Conservation (phyloP, 2,797 vertebrate genomes). For the Oophaga sylvatica region DNA sequence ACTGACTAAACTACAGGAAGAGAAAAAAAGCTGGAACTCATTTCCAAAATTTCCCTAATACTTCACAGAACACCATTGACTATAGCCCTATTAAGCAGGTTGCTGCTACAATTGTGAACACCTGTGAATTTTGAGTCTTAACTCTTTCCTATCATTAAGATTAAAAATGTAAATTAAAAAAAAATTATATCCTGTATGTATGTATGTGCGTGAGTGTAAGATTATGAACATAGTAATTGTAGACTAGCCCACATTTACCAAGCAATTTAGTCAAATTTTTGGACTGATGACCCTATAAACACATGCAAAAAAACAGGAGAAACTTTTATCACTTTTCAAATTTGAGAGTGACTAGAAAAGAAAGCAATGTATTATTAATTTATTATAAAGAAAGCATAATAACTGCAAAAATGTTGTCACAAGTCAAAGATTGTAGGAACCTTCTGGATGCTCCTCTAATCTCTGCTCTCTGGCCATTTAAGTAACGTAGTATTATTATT, state of each 20-base stretch:
- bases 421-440: too few relatives aligned
- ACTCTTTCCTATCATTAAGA: neutral
- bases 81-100: constrained; percentile 4
- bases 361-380: too few relatives aligned
- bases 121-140: neutral
- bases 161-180: neutral
- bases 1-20: constrained; percentile 9
- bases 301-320: too few relatives aligned
- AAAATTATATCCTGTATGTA: neutral
- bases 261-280: too few relatives aligned
- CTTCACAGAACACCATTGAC: neutral
- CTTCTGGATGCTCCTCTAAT: too few relatives aligned
- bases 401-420: too few relatives aligned
- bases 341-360: too few relatives aligned
- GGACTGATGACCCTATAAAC: too few relatives aligned
- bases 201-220: neutral
- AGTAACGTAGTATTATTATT: too few relatives aligned
- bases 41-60: constrained; percentile 3
- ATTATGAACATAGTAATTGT: neutral
- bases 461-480: too few relatives aligned
- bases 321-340: too few relatives aligned
- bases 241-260: neutral
- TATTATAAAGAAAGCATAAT: too few relatives aligned
- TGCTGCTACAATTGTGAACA: neutral
- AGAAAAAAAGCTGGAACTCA: neutral